Conservation (phyloP, 2,113 vertebrate species). For the Mastomys natalensis region DNA sequence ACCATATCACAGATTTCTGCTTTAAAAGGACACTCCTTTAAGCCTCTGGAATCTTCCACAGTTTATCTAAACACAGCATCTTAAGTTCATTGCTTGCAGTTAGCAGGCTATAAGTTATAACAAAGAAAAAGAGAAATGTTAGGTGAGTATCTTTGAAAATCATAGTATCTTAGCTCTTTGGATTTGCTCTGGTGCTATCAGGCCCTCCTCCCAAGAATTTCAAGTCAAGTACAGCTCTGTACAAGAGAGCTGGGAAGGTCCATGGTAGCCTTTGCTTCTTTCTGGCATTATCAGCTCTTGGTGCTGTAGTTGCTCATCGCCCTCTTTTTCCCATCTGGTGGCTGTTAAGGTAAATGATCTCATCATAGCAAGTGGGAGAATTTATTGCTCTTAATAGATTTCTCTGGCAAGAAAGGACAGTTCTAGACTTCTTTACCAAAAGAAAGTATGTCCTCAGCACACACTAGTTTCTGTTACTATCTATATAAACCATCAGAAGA, state of each 20-base stretch:
- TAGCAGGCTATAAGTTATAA: conserved; percentile 31
- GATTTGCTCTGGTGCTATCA: conserved; percentile 47
- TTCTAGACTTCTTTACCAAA: conserved; percentile 42
- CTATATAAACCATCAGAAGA: conserved; percentile 5
- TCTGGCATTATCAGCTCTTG: neutral
- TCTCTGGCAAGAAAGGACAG: conserved; percentile 11
- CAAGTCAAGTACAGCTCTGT: neutral
- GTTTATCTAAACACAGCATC: conserved; percentile 44
- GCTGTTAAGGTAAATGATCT: neutral
- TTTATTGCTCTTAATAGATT: conserved; percentile 19
- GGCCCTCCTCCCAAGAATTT: conserved; percentile 14
- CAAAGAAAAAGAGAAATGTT: conserved; percentile 31
- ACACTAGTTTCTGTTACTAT: neutral
- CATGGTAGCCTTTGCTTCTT: neutral
- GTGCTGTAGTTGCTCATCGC: neutral
- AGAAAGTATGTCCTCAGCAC: neutral
- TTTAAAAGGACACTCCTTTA: neutral
- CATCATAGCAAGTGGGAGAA: conserved; percentile 9
- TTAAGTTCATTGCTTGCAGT: conserved; percentile 34
- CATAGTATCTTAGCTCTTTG: conserved; percentile 33
- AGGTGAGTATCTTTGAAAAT: conserved; percentile 33
- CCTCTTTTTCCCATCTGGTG: neutral
- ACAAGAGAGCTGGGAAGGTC: neutral
- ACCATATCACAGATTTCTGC: conserved; percentile 27
- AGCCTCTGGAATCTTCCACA: conserved; percentile 7